Evolutionary conservation across 2,797 vertebrate species (phyloP).

Genomic region (Sebastiscus albofasciatus): DNA sequence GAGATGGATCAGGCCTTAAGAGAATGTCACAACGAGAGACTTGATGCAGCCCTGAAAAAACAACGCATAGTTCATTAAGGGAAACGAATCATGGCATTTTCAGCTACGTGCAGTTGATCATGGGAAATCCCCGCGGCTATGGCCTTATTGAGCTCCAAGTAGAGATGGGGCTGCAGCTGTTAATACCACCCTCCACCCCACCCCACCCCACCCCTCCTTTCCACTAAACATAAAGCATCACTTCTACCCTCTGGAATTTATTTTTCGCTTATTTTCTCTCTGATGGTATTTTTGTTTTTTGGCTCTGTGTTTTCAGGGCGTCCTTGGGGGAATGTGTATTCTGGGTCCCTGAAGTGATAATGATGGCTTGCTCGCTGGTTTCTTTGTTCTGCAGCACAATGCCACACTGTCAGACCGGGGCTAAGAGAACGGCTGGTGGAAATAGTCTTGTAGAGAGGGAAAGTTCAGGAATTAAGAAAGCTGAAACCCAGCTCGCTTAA

Average conservation of each 20-base stretch:
- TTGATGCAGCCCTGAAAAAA: slow-evolving; percentile 39
- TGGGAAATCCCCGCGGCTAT: slow-evolving; percentile 62
- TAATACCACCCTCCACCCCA: background rate
- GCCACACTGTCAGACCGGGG: slow-evolving; percentile 41
- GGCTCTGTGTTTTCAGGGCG: slow-evolving; percentile 59
- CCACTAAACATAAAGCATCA: slow-evolving; percentile 20
- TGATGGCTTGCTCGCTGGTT: slow-evolving; percentile 58
- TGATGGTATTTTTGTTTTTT: slow-evolving; percentile 77
- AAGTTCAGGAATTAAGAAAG: slow-evolving; percentile 24
- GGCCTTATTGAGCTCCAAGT: slow-evolving; percentile 64
- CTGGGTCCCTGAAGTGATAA: slow-evolving; percentile 66
- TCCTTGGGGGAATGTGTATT: slow-evolving; percentile 60
- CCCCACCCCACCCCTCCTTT: background rate
- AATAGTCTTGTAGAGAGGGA: slow-evolving; percentile 9
- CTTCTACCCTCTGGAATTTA: slow-evolving; percentile 36
- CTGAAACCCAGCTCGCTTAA: background rate
- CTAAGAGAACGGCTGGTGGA: slow-evolving; percentile 35
- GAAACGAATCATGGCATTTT: slow-evolving; percentile 64
- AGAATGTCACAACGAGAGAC: slow-evolving; percentile 26
- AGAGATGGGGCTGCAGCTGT: slow-evolving; percentile 56
- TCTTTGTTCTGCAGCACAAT: slow-evolving; percentile 64
- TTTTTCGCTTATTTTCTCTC: slow-evolving; percentile 59
- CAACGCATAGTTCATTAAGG: slow-evolving; percentile 63
- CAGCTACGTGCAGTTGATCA: slow-evolving; percentile 50
- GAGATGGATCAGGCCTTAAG: slow-evolving; percentile 11